Evolutionary conservation across 2,797 vertebrate genomes (phyloP).

Genomic region (Micromesistius poutassou): DNA sequence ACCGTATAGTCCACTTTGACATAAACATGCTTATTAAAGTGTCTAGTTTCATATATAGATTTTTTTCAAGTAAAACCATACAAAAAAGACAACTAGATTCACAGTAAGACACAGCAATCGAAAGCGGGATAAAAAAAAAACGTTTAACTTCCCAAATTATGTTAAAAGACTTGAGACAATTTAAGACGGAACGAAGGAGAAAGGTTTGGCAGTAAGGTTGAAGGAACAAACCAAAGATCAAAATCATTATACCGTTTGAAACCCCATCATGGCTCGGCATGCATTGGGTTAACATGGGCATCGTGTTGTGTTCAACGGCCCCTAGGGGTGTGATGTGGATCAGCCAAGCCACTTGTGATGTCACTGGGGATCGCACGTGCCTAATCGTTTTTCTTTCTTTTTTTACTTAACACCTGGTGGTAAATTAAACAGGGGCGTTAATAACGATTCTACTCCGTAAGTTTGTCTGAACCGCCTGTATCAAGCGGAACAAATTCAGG

Average conservation of each 20-base stretch:
- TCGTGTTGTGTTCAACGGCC: not conserved
- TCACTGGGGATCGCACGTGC: not conserved
- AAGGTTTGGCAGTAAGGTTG: conserved; percentile 23
- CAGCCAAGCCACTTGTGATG: not conserved
- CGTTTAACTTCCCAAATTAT: conserved; percentile 7
- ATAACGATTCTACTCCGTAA: not conserved
- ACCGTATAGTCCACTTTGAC: conserved; percentile 45
- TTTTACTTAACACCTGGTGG: not conserved
- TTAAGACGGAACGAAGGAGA: conserved; percentile 8
- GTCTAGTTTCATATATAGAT: conserved; percentile 33
- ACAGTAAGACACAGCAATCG: conserved; percentile 57
- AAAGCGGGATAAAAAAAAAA: conserved; percentile 35
- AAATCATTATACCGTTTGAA: not conserved
- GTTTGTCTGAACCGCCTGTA: not conserved
- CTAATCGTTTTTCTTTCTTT: too few species aligned
- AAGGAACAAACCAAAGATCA: conserved; percentile 19
- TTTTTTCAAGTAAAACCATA: conserved; percentile 58
- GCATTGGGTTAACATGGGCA: not conserved
- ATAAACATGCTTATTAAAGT: conserved; percentile 64
- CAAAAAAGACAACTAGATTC: conserved; percentile 52
- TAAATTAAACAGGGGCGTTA: not conserved
- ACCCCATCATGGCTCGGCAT: not conserved
- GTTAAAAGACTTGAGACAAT: conserved; percentile 6
- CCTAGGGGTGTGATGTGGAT: not conserved
- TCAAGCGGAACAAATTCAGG: not conserved